These are phyloP conservation scores for Tineola bisselliella DNA, from an alignment of 2,888 invertebrate species.

Conservation along the genomic window DNA sequence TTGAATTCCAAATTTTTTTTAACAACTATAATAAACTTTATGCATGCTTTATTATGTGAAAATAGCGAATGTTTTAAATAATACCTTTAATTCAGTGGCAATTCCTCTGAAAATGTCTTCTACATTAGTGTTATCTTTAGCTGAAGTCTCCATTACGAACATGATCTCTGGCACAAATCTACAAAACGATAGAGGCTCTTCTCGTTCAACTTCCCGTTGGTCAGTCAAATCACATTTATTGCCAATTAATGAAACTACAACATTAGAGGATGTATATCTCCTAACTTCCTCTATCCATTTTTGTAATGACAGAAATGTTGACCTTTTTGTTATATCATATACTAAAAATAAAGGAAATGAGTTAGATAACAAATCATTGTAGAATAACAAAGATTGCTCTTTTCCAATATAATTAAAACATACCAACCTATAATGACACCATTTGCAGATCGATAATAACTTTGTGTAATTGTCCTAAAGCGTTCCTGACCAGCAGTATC, in stretches of 20 bases:
- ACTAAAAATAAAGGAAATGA: conserved; percentile 64
- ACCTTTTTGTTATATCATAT: conserved; percentile 94
- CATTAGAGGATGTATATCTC: conserved; percentile 91
- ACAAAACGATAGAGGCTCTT: conserved; percentile 88
- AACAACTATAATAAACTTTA: too few relatives aligned
- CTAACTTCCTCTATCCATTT: conserved; percentile 97
- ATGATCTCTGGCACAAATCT: conserved; percentile 87
- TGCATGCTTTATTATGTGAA: too few relatives aligned
- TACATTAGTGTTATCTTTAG: conserved; percentile 90
- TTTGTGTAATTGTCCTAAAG: conserved; percentile 96
- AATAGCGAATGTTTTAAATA: too few relatives aligned
- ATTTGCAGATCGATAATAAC: conserved; percentile 96
- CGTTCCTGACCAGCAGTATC: conserved; percentile 97
- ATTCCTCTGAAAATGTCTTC: conserved; percentile 88
- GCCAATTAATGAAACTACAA: conserved; percentile 90
- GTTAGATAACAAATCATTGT: neutral
- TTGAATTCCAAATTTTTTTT: too few relatives aligned
- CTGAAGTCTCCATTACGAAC: conserved; percentile 88
- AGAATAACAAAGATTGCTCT: neutral
- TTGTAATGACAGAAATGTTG: conserved; percentile 89
- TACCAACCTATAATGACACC: conserved; percentile 88
- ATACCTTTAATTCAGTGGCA: conserved; percentile 85
- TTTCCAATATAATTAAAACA: neutral
- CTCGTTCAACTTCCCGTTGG: conserved; percentile 83
- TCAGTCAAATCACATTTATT: conserved; percentile 89